These are phyloP conservation scores for Rhopilema esculentum DNA, from an alignment of 30 jellyfish, hydroid and myxozoan genomes.

Conservation along the genomic window DNA sequence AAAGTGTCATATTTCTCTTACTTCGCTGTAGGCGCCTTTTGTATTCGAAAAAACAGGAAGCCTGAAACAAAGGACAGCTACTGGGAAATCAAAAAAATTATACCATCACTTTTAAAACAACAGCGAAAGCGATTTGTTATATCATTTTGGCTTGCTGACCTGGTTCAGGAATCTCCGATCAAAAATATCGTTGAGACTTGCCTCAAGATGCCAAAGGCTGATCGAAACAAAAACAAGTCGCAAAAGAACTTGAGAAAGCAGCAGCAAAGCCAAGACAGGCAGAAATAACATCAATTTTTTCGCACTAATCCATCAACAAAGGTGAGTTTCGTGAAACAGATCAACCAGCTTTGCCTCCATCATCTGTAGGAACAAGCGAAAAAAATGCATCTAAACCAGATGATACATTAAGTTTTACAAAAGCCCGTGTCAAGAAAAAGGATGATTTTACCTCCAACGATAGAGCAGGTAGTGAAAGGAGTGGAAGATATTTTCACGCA, in stretches of 20 bases:
- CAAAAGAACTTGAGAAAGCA: conserved; percentile 57
- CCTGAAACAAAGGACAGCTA: conserved; percentile 41
- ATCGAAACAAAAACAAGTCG: conserved; percentile 43
- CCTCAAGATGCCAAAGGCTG: conserved; percentile 50
- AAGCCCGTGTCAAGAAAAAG: conserved; percentile 51
- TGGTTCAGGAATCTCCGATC: conserved; percentile 31
- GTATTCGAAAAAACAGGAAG: conserved; percentile 41
- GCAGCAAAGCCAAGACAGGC: conserved; percentile 65
- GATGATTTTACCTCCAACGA: conserved; percentile 47
- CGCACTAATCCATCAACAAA: conserved; percentile 7
- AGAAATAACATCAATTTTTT: conserved; percentile 20
- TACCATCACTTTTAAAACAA: conserved; percentile 23
- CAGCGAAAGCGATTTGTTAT: conserved; percentile 26
- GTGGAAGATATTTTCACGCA: conserved; percentile 52
- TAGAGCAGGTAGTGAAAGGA: conserved; percentile 50
- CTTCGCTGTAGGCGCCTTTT: conserved; percentile 37
- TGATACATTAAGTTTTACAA: conserved; percentile 49
- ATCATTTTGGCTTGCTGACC: conserved; percentile 15
- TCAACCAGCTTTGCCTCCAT: conserved; percentile 51
- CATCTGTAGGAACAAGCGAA: conserved; percentile 39
- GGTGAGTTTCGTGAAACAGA: conserved; percentile 53
- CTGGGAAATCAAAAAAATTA: conserved; percentile 37
- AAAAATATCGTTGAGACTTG: conserved; percentile 13
- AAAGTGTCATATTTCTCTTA: conserved; percentile 36
- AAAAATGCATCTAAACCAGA: conserved; percentile 45